Base-by-base conservation (phyloP, 53 echinoderm and acorn worm genomes). In the Echinarachnius parma region DNA sequence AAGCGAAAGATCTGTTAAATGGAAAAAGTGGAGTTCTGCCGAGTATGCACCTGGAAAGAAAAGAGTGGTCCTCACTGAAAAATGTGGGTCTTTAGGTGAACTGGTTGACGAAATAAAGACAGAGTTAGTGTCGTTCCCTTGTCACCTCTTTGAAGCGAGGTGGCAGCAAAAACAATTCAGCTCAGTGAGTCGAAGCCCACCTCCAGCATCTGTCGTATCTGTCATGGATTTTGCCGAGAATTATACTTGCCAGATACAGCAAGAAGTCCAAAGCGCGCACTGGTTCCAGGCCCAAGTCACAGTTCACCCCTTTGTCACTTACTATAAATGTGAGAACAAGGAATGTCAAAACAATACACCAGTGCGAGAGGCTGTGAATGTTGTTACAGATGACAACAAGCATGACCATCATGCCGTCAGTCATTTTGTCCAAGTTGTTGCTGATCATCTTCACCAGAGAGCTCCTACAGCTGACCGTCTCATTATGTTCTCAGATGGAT, bases 401-500 rank as follows among this genome's bases (percentile, higher is more conserved):
- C 78, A 78, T 16, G 76, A 76, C 13, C 10, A 22, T 7, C 76
- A 76, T 76, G 48, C 60, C 15, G 76, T 76, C 9, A 15, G 46
- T 1, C 46, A 76, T 13, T 76, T 76, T 60, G 61, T 76, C 4
- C 16, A 9, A 2, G 21, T 35, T 15, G 76, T 60, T 2, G 59
- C 60, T 24, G n/a, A 25, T 10, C 78, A 78, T 34, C 64, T 76
- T 4, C 18, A 31, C 9, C 13, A 60, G 30, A 27, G 76, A 9
- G 76, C 59, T 15, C 32, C 60, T 5, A 5, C 60, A 14, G 35
- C 39, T 3, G 21, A 36, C 37, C 59, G 76, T 13, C 32, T 83
- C 0, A 83, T 83, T 18, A 45, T 65, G 35, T 82, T 82, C 21
- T 76, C 64, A 2, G 83, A 82, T 53, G 82, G 82, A 15, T 75